These are phyloP conservation scores for Geococcyx californianus DNA, from an alignment of 2,113 vertebrate species.

Conservation along the genomic window DNA sequence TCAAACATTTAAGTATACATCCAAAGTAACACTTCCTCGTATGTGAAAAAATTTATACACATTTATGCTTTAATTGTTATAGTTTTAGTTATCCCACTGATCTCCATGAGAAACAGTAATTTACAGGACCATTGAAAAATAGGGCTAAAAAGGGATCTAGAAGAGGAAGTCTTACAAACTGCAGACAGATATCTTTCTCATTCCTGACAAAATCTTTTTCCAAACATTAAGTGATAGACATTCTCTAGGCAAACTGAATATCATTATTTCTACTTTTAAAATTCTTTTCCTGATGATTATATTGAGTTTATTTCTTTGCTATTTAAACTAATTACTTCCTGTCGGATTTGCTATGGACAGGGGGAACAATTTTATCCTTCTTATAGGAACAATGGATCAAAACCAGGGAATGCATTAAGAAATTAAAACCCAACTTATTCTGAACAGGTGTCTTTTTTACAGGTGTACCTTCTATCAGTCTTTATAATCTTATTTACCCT, in stretches of 20 bases:
- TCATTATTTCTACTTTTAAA: not conserved
- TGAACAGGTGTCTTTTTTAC: not conserved
- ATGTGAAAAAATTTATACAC: not conserved
- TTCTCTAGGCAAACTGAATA: not conserved
- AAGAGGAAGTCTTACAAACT: not conserved
- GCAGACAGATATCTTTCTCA: not conserved
- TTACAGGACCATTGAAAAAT: not conserved
- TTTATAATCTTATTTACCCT: not conserved
- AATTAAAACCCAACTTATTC: not conserved
- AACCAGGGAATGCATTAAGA: not conserved
- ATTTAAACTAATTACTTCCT: not conserved
- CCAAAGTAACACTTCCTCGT: not conserved
- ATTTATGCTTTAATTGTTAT: not conserved
- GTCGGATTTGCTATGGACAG: not conserved
- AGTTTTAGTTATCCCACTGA: not conserved
- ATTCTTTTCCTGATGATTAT: not conserved
- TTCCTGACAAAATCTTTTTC: too few relatives aligned
- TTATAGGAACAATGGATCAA: not conserved
- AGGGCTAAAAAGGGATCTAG: not conserved
- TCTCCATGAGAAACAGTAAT: not conserved
- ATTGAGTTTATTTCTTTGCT: not conserved
- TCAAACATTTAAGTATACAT: not conserved
- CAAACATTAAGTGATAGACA: not conserved
- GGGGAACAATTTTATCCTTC: not conserved
- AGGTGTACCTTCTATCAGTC: not conserved